Evolutionary conservation across 2,888 invertebrate species (phyloP).

Genomic region (Aphodius granarius): DNA sequence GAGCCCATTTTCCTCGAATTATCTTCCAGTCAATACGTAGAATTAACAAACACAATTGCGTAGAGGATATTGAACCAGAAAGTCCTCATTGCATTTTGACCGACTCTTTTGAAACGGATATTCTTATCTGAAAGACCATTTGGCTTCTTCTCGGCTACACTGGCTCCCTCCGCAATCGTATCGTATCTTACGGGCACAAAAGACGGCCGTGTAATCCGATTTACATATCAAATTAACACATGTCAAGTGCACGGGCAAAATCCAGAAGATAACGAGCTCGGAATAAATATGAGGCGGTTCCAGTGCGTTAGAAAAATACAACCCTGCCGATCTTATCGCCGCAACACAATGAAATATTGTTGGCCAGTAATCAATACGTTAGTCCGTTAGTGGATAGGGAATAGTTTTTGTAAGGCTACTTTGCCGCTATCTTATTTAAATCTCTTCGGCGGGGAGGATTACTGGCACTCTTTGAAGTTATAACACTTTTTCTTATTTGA

Average conservation of each 20-base stretch:
- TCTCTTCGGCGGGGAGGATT: neutral
- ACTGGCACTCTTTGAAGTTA: neutral
- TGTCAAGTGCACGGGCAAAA: slow-evolving; percentile 21
- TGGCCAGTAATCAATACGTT: neutral
- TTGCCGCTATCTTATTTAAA: neutral
- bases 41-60: neutral
- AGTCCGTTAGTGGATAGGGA: neutral
- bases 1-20: neutral
- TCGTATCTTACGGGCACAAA: neutral
- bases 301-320: neutral
- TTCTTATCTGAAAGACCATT: neutral
- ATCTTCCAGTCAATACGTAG: neutral
- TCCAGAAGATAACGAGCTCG: neutral
- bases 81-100: neutral
- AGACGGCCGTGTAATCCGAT: slow-evolving; percentile 20
- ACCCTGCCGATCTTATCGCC: neutral
- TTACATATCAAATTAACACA: slow-evolving; percentile 29
- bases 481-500: too few species aligned
- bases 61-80: neutral
- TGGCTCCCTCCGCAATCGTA: neutral
- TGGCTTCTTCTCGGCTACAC: neutral
- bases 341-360: neutral
- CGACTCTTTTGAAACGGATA: neutral
- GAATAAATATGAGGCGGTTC: neutral
- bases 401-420: neutral